Evolutionary conservation across 1,140 invertebrate genomes (phyloP).

Genomic region (Odontomachus brunneus): DNA sequence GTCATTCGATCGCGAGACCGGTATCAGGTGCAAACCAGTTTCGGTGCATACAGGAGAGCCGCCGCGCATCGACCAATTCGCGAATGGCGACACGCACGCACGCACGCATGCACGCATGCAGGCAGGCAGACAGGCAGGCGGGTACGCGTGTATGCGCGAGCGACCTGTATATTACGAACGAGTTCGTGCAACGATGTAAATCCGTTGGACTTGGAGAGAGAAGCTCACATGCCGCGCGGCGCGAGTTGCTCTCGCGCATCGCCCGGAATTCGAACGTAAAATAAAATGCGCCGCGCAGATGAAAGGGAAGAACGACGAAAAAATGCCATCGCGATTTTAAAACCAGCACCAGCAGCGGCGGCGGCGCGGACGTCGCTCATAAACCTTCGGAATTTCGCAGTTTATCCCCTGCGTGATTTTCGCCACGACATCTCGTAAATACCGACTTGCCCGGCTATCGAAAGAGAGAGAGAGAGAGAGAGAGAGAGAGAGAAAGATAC

Average conservation of each 20-base stretch:
- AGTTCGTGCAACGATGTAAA: constrained; percentile 52
- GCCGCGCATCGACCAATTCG: constrained; percentile 70
- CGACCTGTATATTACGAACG: constrained; percentile 26
- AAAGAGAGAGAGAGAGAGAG: too few relatives aligned
- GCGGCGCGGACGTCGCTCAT: constrained; percentile 17
- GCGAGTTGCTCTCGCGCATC: constrained; percentile 44
- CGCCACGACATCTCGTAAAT: constrained; percentile 5
- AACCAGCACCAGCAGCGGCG: too few relatives aligned
- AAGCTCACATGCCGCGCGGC: constrained; percentile 42
- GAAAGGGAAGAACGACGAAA: too few relatives aligned
- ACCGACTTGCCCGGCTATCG: background rate
- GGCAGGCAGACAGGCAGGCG: too few relatives aligned
- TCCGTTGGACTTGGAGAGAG: constrained; percentile 50
- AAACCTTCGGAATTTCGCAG: constrained; percentile 16
- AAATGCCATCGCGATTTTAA: constrained; percentile 11
- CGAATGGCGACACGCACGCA: constrained; percentile 78
- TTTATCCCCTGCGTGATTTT: too few relatives aligned
- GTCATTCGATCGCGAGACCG: constrained; percentile 83
- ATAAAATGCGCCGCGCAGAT: constrained; percentile 9
- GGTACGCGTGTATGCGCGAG: constrained; percentile 55
- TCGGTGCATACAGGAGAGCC: constrained; percentile 70
- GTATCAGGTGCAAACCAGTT: constrained; percentile 86
- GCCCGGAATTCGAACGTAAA: constrained; percentile 35
- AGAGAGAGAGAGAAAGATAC: constrained; percentile 21
- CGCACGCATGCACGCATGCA: constrained; percentile 22